Evolutionary conservation across 2,113 vertebrate genomes (phyloP), one percentile per base, ranked within the genome.

Genomic region (Thunnus thynnus): DNA sequence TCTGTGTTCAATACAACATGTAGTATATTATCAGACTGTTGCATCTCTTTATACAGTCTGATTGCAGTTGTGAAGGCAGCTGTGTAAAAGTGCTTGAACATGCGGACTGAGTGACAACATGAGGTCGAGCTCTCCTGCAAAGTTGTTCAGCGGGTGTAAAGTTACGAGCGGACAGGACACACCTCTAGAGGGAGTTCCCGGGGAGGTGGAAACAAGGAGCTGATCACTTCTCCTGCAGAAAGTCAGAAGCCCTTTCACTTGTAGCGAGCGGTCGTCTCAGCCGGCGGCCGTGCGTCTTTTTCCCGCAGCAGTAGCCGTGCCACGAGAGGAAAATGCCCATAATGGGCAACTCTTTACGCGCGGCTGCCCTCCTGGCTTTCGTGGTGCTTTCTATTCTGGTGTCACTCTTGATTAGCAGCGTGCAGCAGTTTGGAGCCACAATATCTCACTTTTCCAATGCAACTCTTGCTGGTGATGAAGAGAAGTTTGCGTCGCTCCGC

Each of bases 121-220:
- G 84, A 85, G 83, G 83, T 73, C 74, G 62, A 46, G 88, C 80
- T 60, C 84, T 86, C 79, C 78, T 76, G 85, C 86, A 13, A 72
- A 79, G 71, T 79, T 63, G 72, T 78, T 72, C 57, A 2, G 66
- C 54, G 90, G 88, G 89, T 93, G 92, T 94, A 85, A 89, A 83
- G 86, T 92, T 93, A 88, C 91, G 57, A 76, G 88, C 81, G 72
- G 62, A n/a, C 90, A 93, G 91, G 92, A 91, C 93, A 93, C 94
- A 92, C 95, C 94, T 89, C 89, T 30, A 82, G 84, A 83, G 92
- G 94, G 93, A 93, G 94, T 95, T 91, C 82, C 90, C 76, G 65
- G 67, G 87, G 92, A 90, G 91, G 88, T 84, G 91, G 86, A 90
- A 84, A 88, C 82, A 71, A 86, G 86, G 78, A 91, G 81, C 79